These are phyloP conservation scores for Sternotherus odoratus DNA, from an alignment of 2,797 vertebrate species.

Conservation along the genomic window DNA sequence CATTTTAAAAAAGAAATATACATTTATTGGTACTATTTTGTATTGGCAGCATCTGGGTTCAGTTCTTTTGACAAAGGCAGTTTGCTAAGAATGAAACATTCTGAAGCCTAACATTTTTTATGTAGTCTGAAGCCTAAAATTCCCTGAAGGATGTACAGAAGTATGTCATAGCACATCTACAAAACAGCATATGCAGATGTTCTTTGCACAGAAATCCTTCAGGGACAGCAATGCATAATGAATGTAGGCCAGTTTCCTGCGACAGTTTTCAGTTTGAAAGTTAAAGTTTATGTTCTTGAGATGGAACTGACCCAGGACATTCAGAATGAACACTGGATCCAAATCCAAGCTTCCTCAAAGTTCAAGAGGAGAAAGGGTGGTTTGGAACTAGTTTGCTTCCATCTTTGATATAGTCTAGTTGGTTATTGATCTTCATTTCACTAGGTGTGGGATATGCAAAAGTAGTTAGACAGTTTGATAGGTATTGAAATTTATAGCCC, in stretches of 20 bases:
- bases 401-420: background rate
- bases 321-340: background rate
- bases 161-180: background rate
- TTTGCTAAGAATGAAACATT: background rate
- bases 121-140: background rate
- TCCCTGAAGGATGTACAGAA: background rate
- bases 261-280: background rate
- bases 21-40: background rate
- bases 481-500: background rate
- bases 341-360: background rate
- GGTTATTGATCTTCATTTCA: background rate
- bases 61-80: constrained; percentile 6
- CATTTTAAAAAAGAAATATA: background rate
- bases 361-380: background rate
- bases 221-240: background rate
- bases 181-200: fast-evolving
- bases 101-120: background rate
- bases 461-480: background rate
- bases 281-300: background rate
- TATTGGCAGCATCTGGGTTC: background rate
- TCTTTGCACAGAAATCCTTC: background rate
- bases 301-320: background rate
- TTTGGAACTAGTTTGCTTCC: background rate
- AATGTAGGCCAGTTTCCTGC: background rate
- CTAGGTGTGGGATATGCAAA: background rate